Base-by-base conservation (phyloP, 2,113 vertebrate species). In the Coptodon rendalli region DNA sequence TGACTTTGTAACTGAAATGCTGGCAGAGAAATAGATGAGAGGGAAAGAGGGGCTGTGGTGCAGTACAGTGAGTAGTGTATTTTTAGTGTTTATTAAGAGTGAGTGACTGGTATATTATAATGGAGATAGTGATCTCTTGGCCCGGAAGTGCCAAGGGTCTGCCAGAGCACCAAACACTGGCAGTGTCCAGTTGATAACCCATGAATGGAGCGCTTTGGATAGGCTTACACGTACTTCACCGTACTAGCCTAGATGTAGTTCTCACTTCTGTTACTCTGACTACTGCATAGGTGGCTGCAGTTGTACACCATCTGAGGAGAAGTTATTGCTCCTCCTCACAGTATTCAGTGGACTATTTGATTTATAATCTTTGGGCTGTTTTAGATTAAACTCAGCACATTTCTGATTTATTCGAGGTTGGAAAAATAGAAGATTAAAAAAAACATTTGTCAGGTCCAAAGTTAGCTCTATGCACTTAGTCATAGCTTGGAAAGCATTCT, bases 401-500 rank as follows among this genome's bases (percentile, higher is more conserved):
- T 93, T 89, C 38, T 94, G 86, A 94, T 93, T 94, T 92, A 90
- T 92, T 89, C 53, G 90, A 89, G 78, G 50, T 89, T 86, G 86
- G 90, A 94, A 94, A 95, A 93, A 86, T 82, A 54, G 43, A 91
- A 82, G 79, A 88, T 84, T 56, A 81, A 87, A 83, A 86, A 87
- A 82, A 82, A 78, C 76, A 89, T 91, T 91, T 84, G 80, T 92
- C 71, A 89, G 63, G 80, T 91, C 88, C 91, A 87, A 92, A 94
- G 93, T 94, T 91, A 94, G 92, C 89, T 93, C 93, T 90, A 84
- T 80, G 89, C 91, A 81, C 89, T 94, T 92, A 92, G 82, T 95
- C 90, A 95, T 93, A 83, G 82, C 92, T 93, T 95, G 93, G 94
- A 94, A 54, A 79, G 79, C 56, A 53, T 86, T 90, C 90, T 56